Evolutionary conservation across 2,113 vertebrate species (phyloP), one percentile per base, ranked within the genome.

Genomic region (Pleuronectes platessa): DNA sequence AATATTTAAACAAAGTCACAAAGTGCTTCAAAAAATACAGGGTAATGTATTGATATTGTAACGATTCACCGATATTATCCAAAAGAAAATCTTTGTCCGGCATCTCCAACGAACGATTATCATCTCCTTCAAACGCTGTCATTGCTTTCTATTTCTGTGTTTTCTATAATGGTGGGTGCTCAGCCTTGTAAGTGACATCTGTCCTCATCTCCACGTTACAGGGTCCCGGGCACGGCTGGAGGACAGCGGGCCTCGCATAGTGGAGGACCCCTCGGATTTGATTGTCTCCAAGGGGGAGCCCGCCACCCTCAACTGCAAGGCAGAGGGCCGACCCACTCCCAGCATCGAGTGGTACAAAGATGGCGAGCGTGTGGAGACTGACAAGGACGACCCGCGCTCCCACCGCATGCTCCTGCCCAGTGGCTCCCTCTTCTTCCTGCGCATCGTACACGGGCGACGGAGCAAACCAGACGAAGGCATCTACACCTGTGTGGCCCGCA

Each of bases 391-490:
- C 72, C 95, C 97, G 0, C 97, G 97, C 10, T 96, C 98, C 0
- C 98, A 99, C 78, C 96, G 98, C 68, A 99, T 99, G 97, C 95
- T 99, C 66, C 94, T 99, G 79, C 97, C 97, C 92, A 99, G 96
- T 55, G 98, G 98, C 78, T 98, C 98, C 51, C 92, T 99, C 42
- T 99, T 99, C 93, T 99, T 99, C 92, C 65, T 99, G 12, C 96
- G 97, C 61, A 99, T 99, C 1, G 97, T 99, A 14, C 98, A 99
- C 2, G 98, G 98, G 0, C 96, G 98, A 6, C 96, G 68, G 93
- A 99, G 96, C 61, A 98, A 97, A 94, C 92, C 97, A 21, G 97
- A 99, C 0, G 97, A 99, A 79, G 97, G 97, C 0, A 89, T 97
- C 84, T 99, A 99, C 1, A 94, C 96, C 71, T 99, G 97, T 14